Base-by-base conservation (phyloP, 2,888 invertebrate genomes). In the Dicroscelio sp. region DNA sequence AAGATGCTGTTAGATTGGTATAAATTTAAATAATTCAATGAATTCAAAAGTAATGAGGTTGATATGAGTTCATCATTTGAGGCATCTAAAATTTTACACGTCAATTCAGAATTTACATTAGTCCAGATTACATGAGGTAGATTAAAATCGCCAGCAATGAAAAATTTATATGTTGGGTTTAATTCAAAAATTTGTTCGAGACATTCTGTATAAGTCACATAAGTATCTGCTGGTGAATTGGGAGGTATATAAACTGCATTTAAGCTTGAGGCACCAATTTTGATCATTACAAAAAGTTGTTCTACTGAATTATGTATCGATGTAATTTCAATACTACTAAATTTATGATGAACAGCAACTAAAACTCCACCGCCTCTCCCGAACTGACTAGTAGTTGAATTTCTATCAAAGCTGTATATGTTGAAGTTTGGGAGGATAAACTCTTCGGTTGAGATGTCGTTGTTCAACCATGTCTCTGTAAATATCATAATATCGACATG, bases 1-100 rank as follows among this genome's bases (percentile, higher is more conserved):
- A 60, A 17, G 27, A 78, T 25, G n/a, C 60, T 30, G 30, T 78
- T 60, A 0, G 20, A 25, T 27, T 60, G 60, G 20, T n/a, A 33
- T 4, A 78, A 27, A 27, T 78, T 63, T 60, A 78, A 38, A 43
- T 78, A 78, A 55, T 78, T 78, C n/a, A 78, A 23, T 10, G 76
- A 6, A 38, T 76, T 60, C n/a, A 38, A 17, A 25, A 78, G 23
- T 33, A 60, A 5, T 1, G 60, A 60, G 25, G 35, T 38, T 10
- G 76, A 78, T 17, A 25, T 8, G 20, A 25, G 25, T 63, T 78
- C 76, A 14, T 60, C 27, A 17, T 14, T 10, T 23, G 60, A 8
- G 3, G 76, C 76, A 38, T 78, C 43, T 2, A 17, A 10, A 5
- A 60, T 27, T 27, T 38, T 17, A 60, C 38, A 60, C 17, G 1